Conservation (phyloP, 1,140 invertebrate genomes). For the Oedothorax gibbosus region DNA sequence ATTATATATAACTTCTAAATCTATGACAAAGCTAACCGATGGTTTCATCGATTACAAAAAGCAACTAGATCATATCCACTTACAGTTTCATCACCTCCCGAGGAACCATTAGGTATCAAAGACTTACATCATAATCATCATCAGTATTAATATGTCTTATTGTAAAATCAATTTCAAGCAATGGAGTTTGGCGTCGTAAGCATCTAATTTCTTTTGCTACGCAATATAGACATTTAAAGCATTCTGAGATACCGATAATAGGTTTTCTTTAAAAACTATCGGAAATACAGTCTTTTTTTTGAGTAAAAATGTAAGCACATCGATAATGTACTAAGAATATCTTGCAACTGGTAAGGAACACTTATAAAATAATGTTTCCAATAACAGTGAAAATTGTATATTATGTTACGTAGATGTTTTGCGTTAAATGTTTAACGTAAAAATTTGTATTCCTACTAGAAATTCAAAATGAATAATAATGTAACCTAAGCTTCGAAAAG, state of each 20-base stretch:
- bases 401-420: too few relatives aligned
- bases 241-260: slow-evolving; percentile 33
- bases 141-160: slow-evolving; percentile 46
- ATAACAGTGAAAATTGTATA: too few relatives aligned
- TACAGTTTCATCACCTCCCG: slow-evolving; percentile 12
- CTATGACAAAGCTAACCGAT: slow-evolving; percentile 21
- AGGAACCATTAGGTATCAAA: slow-evolving; percentile 29
- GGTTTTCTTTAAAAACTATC: background rate
- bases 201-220: slow-evolving; percentile 38
- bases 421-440: too few relatives aligned
- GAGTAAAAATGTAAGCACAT: too few relatives aligned
- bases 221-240: slow-evolving; percentile 35
- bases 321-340: too few relatives aligned
- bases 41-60: slow-evolving; percentile 22
- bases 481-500: too few relatives aligned
- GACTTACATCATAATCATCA: slow-evolving; percentile 37
- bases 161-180: slow-evolving; percentile 34
- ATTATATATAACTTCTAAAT: slow-evolving; percentile 36
- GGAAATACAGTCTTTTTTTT: slow-evolving; percentile 15
- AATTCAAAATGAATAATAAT: too few relatives aligned
- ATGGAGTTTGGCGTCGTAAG: background rate
- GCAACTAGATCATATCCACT: slow-evolving; percentile 23
- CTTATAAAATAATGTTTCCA: too few relatives aligned
- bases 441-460: too few relatives aligned
- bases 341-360: too few relatives aligned